Evolutionary conservation across 23 tunicate species (phyloP).

Genomic region (Ascidia mentula): DNA sequence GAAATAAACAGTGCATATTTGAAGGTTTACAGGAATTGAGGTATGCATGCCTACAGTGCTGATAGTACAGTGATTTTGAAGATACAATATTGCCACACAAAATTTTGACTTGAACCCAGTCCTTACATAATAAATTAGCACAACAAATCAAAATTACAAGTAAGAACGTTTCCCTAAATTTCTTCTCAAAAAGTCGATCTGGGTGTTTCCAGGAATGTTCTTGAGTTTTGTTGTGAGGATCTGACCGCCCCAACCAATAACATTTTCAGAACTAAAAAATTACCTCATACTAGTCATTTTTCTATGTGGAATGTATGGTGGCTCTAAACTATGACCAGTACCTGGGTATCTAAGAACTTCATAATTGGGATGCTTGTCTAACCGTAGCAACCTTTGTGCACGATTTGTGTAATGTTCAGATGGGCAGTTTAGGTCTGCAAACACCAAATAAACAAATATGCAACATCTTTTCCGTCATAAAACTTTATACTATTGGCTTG

Average conservation of each 20-base stretch:
- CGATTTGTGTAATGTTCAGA: slow-evolving; percentile 15
- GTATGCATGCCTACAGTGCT: too few relatives aligned
- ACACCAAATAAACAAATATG: slow-evolving; percentile 41
- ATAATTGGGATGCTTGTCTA: slow-evolving; percentile 43
- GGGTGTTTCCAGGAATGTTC: slow-evolving; percentile 62
- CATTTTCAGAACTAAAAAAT: background rate
- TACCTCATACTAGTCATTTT: background rate
- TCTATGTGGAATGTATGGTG: slow-evolving; percentile 35
- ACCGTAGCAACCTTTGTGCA: slow-evolving; percentile 16
- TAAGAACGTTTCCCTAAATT: background rate
- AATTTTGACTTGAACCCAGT: too few relatives aligned
- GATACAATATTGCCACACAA: too few relatives aligned
- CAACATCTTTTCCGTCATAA: slow-evolving; percentile 12
- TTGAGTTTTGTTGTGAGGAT: slow-evolving; percentile 68
- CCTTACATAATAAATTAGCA: too few relatives aligned
- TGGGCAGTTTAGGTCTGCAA: slow-evolving; percentile 23
- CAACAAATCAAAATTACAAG: background rate
- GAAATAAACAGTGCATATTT: too few relatives aligned
- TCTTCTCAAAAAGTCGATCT: slow-evolving; percentile 38
- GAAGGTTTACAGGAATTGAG: too few relatives aligned
- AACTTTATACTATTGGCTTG: background rate
- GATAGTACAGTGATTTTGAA: too few relatives aligned
- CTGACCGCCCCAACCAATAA: slow-evolving; percentile 56
- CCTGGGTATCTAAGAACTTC: slow-evolving; percentile 34
- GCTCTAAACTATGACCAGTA: slow-evolving; percentile 58